These are phyloP conservation scores for Astreopora myriophthalma DNA, from an alignment of 64 coral and sea anemone species.

Conservation along the genomic window DNA sequence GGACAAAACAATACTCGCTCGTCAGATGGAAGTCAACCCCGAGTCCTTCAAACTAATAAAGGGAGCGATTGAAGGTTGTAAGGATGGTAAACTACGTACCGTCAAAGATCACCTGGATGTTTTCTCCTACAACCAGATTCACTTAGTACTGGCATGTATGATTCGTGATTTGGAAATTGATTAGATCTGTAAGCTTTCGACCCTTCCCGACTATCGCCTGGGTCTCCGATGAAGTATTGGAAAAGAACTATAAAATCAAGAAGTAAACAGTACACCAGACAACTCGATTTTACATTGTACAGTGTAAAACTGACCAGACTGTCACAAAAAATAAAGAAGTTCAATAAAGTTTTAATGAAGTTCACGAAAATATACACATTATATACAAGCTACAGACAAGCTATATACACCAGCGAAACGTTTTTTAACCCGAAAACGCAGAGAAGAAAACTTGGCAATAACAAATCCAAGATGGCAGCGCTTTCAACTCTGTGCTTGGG, in stretches of 20 bases:
- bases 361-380: neutral
- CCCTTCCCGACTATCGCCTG: no score
- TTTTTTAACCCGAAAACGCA: neutral
- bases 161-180: conserved; percentile 40
- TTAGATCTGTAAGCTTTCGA: neutral
- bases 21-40: neutral
- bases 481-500: no score
- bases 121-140: conserved; percentile 27
- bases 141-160: conserved; percentile 12
- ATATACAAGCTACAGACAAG: neutral
- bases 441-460: no score
- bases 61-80: neutral
- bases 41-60: neutral
- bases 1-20: neutral
- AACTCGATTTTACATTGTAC: neutral
- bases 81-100: conserved; percentile 8
- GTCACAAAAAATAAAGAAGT: neutral
- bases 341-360: neutral
- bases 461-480: no score
- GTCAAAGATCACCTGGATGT: conserved; percentile 4
- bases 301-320: no score
- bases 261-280: neutral
- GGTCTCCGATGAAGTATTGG: no score
- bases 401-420: neutral
- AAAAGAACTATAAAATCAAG: neutral